Base-by-base conservation (phyloP, 2,888 invertebrate genomes). In the Scaeva pyrastri region DNA sequence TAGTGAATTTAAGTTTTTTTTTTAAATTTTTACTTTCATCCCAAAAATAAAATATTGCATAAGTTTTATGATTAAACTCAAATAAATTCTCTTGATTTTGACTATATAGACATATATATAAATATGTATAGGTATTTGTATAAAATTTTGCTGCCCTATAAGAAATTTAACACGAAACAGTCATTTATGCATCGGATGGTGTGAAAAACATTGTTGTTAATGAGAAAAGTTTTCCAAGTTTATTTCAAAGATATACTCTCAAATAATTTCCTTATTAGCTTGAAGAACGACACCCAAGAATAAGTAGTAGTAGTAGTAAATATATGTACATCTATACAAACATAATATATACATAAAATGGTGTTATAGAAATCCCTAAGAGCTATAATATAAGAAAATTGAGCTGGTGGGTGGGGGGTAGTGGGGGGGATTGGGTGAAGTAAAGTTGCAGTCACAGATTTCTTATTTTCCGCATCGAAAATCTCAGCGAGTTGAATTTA, bases 211-310 rank as follows among this genome's bases (percentile, higher is more conserved):
- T 70, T 84, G 55, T 79, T 79, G 84, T 75, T 84, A 84, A 84
- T 79, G 84, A 79, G 79, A 84, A 84, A 84, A 84, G 75, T 84
- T 84, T 79, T 64, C 12, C 64, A 79, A 84, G 71, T 66, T 73
- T 79, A 79, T 84, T 79, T 56, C 70, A 75, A 79, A 58, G 74
- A 75, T 75, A 48, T 16, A 74, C 79, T 79, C 43, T 48, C 78
- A 79, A 83, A 83, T 79, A 79, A 79, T 74, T 70, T 74, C 50
- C 84, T 43, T 79, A 70, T 78, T 79, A 56, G 60, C 74, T 50
- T 8, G 19, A n/a, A 3, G 48, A 45, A 64, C 62, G 62, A 43
- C 43, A 26, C 26, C 45, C 10, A 45, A 64, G 60, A 21, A 23
- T 14, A 6, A 26, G 26, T 26, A 26, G 26, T 26, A 6, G 6